Base-by-base conservation (phyloP, 2,113 vertebrate species). In the Ameiurus melas region DNA sequence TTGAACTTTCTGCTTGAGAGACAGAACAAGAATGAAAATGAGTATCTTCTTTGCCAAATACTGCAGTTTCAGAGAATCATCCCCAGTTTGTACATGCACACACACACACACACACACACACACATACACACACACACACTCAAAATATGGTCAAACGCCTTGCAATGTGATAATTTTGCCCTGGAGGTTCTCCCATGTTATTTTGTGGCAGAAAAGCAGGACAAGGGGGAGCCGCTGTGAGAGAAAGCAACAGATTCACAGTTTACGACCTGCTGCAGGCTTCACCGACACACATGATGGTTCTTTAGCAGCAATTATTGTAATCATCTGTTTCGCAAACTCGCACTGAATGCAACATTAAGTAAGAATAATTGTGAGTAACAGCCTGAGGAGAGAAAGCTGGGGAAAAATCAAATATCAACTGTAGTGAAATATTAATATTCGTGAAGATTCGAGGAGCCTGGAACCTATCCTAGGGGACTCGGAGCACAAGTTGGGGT, bases 251-350 rank as follows among this genome's bases (percentile, higher is more conserved):
- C 78, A 89, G 78, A 90, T 87, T 86, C 79, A 83, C 64, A 77
- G 71, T 90, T 91, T 87, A 89, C 78, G 83, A 85, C 85, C 70
- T 62, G 47, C 89, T 66, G 51, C 43, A 75, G 64, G 55, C 22
- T 60, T 30, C 81, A 58, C 55, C 73, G 30, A 60, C 70, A 47
- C 77, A 57, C 84, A 84, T 33, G 71, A 62, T 43, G 27, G 39
- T 88, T 77, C 53, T 85, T 85, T 84, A 79, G 68, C 86, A 51
- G 58, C 70, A 81, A 71, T 91, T 88, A 89, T 85, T 79, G 57
- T 86, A 82, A 81, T 89, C 83, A 84, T 86, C 66, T 77, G 88
- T 84, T 84, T 84, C 58, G 53, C 77, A 57, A 60, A 43, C 22
- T n/a, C n/a, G 39, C 60, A 47, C 47, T 47, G 60, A 68, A 79